Evolutionary conservation across 2,888 invertebrate genomes (phyloP).

Genomic region (Cephus pulcher): DNA sequence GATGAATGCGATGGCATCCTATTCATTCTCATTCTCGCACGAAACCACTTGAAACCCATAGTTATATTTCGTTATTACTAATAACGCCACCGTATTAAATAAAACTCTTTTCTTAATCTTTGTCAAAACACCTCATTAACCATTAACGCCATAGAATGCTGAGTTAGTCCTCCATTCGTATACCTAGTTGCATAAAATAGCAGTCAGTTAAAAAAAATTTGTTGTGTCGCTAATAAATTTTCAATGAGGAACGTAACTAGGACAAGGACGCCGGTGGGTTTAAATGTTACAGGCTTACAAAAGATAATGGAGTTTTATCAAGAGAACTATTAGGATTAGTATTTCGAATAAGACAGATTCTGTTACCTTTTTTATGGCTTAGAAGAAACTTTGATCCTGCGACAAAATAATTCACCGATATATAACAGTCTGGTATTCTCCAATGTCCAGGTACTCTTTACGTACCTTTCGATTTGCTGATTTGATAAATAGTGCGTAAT

Average conservation of each 20-base stretch:
- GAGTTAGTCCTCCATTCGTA: not conserved
- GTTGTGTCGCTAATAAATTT: not conserved
- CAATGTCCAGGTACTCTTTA: not conserved
- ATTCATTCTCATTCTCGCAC: constrained; percentile 60
- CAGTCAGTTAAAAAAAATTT: not conserved
- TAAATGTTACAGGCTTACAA: not conserved
- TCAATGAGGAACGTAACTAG: not conserved
- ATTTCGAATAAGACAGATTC: not conserved
- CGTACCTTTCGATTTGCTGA: not conserved
- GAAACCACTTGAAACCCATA: constrained; percentile 67
- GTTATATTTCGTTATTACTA: not conserved
- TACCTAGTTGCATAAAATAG: not conserved
- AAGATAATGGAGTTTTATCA: not conserved
- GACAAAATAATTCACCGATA: not conserved
- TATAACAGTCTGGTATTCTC: not conserved
- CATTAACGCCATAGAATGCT: not conserved
- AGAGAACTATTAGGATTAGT: not conserved
- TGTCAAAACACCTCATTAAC: not conserved
- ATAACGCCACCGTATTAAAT: not conserved
- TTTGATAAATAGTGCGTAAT: constrained; percentile 13
- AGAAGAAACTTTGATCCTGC: not conserved
- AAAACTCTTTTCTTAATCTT: not conserved
- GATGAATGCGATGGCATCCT: constrained; percentile 22
- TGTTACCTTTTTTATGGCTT: not conserved
- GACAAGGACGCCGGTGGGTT: not conserved